These are phyloP conservation scores for Parambassis ranga DNA, from an alignment of 2,797 vertebrate species.

Conservation along the genomic window DNA sequence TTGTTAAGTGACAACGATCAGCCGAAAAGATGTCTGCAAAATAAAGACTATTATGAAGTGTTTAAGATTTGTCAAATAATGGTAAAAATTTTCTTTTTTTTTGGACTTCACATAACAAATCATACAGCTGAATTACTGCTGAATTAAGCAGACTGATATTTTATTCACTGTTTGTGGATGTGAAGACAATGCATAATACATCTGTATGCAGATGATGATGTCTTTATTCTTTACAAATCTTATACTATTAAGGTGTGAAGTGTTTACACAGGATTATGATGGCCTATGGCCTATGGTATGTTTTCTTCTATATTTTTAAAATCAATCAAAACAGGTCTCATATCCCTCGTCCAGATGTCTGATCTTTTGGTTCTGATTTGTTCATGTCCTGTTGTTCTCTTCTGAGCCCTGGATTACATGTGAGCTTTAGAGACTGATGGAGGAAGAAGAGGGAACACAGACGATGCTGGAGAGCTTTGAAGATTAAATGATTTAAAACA, in stretches of 20 bases:
- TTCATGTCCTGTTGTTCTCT: not conserved
- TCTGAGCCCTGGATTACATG: slow-evolving; percentile 27
- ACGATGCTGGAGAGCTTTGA: not conserved
- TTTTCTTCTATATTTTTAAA: no score
- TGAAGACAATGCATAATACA: no score
- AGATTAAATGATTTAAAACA: not conserved
- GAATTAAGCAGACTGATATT: not conserved
- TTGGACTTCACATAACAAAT: no score
- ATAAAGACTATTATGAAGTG: slow-evolving; percentile 12
- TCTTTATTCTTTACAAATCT: no score
- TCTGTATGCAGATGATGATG: no score
- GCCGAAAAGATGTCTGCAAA: not conserved
- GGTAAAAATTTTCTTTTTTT: no score
- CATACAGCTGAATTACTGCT: no score
- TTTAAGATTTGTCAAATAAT: no score
- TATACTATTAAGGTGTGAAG: not conserved
- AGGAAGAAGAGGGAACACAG: not conserved
- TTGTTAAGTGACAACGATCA: not conserved
- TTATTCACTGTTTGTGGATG: no score
- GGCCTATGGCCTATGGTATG: no score
- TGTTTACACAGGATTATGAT: no score
- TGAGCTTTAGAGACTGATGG: slow-evolving; percentile 3
- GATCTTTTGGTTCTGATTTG: not conserved
- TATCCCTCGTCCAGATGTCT: slow-evolving; percentile 25
- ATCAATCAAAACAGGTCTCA: not conserved